A percentile compares a stretch with the other conserved stretches of the same genome.
These are phyloP conservation scores for Nomada fucata DNA, from an alignment of 2,888 invertebrate genomes.

Conservation along the genomic window DNA sequence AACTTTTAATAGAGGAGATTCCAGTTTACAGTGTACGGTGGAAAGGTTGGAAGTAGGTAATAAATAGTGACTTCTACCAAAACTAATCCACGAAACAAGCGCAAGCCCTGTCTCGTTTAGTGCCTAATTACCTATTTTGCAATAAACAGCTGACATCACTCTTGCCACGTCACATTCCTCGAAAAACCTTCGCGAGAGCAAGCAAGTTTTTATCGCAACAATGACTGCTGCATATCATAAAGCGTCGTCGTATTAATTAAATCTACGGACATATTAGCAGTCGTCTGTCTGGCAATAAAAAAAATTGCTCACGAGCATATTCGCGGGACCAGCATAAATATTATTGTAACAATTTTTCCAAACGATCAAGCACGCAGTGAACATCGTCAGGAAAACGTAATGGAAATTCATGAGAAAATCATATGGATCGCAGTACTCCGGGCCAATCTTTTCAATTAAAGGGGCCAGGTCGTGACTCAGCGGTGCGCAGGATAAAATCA, in stretches of 20 bases:
- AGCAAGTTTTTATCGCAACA: neutral
- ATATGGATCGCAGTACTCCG: neutral
- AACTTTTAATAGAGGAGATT: too few species aligned
- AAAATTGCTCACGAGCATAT: too few species aligned
- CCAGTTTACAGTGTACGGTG: too few species aligned
- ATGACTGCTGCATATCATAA: too few species aligned
- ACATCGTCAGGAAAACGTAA: neutral
- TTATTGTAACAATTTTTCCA: neutral
- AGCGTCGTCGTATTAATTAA: too few species aligned
- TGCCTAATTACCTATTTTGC: neutral
- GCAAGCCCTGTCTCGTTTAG: neutral
- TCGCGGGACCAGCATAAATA: neutral
- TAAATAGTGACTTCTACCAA: too few species aligned
- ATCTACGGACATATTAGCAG: too few species aligned
- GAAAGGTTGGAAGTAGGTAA: too few species aligned
- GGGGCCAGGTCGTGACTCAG: slow-evolving; percentile 38
- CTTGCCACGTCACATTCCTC: neutral
- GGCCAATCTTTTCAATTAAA: slow-evolving; percentile 34
- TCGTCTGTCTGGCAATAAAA: too few species aligned
- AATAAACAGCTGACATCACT: neutral
- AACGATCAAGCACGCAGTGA: neutral
- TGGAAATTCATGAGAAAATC: slow-evolving; percentile 28
- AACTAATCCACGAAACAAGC: neutral
- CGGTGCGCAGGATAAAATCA: slow-evolving; percentile 32
- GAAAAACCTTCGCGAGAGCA: neutral